Conservation (phyloP, 2,113 vertebrate genomes). For the Brachyhypopomus occidentalis region DNA sequence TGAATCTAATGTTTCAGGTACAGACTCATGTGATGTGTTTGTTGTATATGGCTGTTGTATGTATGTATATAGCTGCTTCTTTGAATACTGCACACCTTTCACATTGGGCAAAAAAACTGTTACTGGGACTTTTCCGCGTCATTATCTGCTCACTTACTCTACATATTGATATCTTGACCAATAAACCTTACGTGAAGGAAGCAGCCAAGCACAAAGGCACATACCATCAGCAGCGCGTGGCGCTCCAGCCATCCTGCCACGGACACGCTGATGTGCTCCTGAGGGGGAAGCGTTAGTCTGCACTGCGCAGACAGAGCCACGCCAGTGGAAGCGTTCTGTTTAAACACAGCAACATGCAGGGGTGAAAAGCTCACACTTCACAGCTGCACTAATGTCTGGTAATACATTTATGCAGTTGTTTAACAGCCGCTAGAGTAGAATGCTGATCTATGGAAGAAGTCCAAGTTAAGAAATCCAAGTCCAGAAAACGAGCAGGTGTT, state of each 20-base stretch:
- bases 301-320: slow-evolving; percentile 75
- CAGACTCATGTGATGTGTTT: too few relatives aligned
- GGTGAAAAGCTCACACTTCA: background rate
- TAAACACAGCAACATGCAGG: slow-evolving; percentile 9
- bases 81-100: too few relatives aligned
- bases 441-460: too few relatives aligned
- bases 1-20: too few relatives aligned
- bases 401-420: background rate
- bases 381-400: background rate
- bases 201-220: too few relatives aligned
- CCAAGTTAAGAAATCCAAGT: background rate
- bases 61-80: too few relatives aligned
- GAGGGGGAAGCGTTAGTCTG: slow-evolving; percentile 70
- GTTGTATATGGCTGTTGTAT: too few relatives aligned
- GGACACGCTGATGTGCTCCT: slow-evolving; percentile 71
- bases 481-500: slow-evolving; percentile 17
- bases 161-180: background rate
- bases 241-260: slow-evolving; percentile 79
- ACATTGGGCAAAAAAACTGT: too few relatives aligned
- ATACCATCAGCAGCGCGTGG: slow-evolving; percentile 76
- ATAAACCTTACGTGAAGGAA: background rate
- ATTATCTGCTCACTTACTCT: background rate
- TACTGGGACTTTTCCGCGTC: too few relatives aligned
- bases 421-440: background rate
- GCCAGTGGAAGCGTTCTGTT: slow-evolving; percentile 84